phyloP scores from a whole-genome alignment of 2,888 invertebrate genomes.

The Aphidius colemani region DNA sequence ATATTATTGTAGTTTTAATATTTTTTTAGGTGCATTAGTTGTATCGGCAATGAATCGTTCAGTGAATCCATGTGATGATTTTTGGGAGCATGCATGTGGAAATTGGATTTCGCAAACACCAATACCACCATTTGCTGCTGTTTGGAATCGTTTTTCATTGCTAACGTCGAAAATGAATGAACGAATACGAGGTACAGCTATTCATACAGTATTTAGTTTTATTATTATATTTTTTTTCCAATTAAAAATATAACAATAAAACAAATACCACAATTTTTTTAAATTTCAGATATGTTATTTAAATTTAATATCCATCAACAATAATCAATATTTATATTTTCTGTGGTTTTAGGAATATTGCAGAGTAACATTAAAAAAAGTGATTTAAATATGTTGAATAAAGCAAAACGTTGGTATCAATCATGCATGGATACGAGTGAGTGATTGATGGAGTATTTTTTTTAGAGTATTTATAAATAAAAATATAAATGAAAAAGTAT shows the following conservation, averaged over 20 bases:
- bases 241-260: too few relatives aligned
- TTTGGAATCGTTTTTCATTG: slow-evolving; percentile 15
- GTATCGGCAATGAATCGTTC: slow-evolving; percentile 23
- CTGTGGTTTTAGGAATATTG: slow-evolving; percentile 26
- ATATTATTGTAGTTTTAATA: neutral
- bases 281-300: too few relatives aligned
- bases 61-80: slow-evolving; percentile 26
- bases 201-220: neutral
- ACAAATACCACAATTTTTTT: too few relatives aligned
- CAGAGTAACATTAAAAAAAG: slow-evolving; percentile 18
- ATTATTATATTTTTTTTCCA: neutral
- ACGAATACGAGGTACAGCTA: slow-evolving; percentile 11
- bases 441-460: neutral
- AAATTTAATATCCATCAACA: neutral
- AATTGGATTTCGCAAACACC: neutral
- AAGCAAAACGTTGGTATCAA: slow-evolving; percentile 35
- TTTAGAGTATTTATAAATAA: neutral
- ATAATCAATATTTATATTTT: neutral
- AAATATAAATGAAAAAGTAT: neutral
- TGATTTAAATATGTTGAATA: slow-evolving; percentile 31
- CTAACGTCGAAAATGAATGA: neutral
- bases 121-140: slow-evolving; percentile 17
- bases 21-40: neutral
- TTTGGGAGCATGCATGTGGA: slow-evolving; percentile 27
- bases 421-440: slow-evolving; percentile 36